These are phyloP conservation scores for Proisotoma minuta DNA, from an alignment of 2,888 invertebrate species.

Conservation along the genomic window DNA sequence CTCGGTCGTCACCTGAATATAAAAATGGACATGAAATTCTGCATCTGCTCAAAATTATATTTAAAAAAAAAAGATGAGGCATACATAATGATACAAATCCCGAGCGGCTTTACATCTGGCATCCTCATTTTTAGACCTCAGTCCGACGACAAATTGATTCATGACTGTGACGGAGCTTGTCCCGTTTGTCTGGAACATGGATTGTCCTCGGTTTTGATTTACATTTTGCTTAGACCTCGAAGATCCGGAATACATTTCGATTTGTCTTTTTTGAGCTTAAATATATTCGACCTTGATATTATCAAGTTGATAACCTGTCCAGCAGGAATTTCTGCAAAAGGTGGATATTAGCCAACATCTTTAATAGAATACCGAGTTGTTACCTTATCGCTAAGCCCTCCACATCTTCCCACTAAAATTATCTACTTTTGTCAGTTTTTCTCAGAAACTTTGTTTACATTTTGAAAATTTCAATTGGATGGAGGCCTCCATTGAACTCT, in stretches of 20 bases:
- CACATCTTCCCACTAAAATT: too few relatives aligned
- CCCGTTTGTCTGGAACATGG: slow-evolving; percentile 28
- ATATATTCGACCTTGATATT: too few relatives aligned
- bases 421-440: too few relatives aligned
- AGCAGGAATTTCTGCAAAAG: too few relatives aligned
- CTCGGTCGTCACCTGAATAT: slow-evolving; percentile 67
- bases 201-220: slow-evolving; percentile 21
- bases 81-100: slow-evolving; percentile 78
- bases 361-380: too few relatives aligned
- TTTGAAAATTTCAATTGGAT: too few relatives aligned
- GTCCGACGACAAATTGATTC: slow-evolving; percentile 74
- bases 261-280: background rate
- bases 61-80: too few relatives aligned
- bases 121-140: slow-evolving; percentile 84
- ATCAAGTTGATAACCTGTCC: too few relatives aligned
- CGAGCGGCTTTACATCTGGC: slow-evolving; percentile 77
- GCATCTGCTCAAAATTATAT: background rate
- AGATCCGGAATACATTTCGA: slow-evolving; percentile 13
- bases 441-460: too few relatives aligned
- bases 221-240: slow-evolving; percentile 15
- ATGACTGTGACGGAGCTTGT: slow-evolving; percentile 55
- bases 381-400: too few relatives aligned
- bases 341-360: too few relatives aligned
- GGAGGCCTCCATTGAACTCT: too few relatives aligned
- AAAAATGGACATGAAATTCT: background rate